These are phyloP conservation scores for Clamator glandarius DNA, from an alignment of 2,797 vertebrate genomes.

Conservation along the genomic window DNA sequence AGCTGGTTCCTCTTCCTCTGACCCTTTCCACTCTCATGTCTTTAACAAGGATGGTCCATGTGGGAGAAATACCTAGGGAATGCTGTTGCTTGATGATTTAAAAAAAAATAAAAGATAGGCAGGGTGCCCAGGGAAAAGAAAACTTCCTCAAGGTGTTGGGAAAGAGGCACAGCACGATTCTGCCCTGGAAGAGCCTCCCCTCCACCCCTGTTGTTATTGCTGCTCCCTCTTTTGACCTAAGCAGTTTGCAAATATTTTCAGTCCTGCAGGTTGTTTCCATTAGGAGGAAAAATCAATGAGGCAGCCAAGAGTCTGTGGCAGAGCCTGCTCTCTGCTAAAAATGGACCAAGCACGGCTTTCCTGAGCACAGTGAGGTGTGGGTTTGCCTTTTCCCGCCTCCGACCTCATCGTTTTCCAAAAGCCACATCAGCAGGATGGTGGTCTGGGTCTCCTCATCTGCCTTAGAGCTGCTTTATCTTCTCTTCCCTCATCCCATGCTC, in stretches of 20 bases:
- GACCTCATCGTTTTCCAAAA: neutral
- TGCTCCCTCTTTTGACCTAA: slow-evolving; percentile 61
- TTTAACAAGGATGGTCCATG: neutral
- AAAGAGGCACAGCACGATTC: neutral
- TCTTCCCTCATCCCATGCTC: neutral
- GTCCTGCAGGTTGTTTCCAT: slow-evolving; percentile 70
- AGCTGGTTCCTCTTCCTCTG: neutral
- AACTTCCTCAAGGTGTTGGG: neutral
- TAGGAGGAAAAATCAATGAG: slow-evolving; percentile 64
- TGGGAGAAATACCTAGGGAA: neutral
- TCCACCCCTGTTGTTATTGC: slow-evolving; percentile 1
- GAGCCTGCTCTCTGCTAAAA: slow-evolving; percentile 42
- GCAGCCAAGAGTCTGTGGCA: slow-evolving; percentile 54
- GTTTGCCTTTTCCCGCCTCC: neutral
- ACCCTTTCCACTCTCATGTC: neutral
- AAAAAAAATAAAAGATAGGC: neutral
- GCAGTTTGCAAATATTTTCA: slow-evolving; percentile 67
- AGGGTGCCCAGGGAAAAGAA: neutral
- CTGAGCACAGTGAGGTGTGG: neutral
- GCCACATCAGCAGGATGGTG: fast-evolving
- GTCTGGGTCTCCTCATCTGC: neutral
- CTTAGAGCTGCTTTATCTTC: neutral
- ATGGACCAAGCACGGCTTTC: neutral
- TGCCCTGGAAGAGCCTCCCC: slow-evolving; percentile 11
- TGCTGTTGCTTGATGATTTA: neutral